Conservation (phyloP, 2,888 invertebrate genomes). For the Drosophila quinaria region DNA sequence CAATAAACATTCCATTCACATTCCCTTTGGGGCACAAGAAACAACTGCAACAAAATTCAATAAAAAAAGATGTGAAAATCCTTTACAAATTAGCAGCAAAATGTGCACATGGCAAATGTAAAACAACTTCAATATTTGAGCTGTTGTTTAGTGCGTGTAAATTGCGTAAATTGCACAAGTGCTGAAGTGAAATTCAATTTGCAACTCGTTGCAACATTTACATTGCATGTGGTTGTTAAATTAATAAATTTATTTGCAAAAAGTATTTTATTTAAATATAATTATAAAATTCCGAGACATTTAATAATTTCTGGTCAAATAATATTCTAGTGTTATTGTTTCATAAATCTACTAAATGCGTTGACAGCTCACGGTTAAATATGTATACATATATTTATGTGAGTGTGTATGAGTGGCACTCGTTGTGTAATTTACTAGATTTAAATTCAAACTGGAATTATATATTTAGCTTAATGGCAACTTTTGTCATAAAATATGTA, state of each 20-base stretch:
- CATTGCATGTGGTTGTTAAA: constrained; percentile 52
- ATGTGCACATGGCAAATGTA: constrained; percentile 34
- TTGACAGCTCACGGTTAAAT: constrained; percentile 3
- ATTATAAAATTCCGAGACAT: constrained; percentile 43
- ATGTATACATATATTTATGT: not conserved
- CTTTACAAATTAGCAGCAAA: constrained; percentile 72
- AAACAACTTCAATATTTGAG: constrained; percentile 28
- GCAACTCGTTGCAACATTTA: constrained; percentile 57
- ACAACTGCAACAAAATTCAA: constrained; percentile 2
- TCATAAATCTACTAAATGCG: constrained; percentile 17
- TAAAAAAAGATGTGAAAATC: constrained; percentile 46
- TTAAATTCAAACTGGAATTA: not conserved
- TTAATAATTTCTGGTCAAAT: constrained; percentile 40
- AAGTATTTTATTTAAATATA: constrained; percentile 44
- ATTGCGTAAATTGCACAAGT: constrained; percentile 29
- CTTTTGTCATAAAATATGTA: not conserved
- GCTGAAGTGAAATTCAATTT: constrained; percentile 33
- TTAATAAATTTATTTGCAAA: constrained; percentile 65
- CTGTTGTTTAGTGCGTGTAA: constrained; percentile 26
- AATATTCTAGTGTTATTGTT: constrained; percentile 10
- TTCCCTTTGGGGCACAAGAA: constrained; percentile 11
- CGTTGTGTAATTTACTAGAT: constrained; percentile 4
- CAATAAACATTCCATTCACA: constrained; percentile 13
- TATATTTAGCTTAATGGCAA: constrained; percentile 6
- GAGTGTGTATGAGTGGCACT: not conserved